Conservation (phyloP, 2,888 invertebrate genomes). For the Erebia epiphron region DNA sequence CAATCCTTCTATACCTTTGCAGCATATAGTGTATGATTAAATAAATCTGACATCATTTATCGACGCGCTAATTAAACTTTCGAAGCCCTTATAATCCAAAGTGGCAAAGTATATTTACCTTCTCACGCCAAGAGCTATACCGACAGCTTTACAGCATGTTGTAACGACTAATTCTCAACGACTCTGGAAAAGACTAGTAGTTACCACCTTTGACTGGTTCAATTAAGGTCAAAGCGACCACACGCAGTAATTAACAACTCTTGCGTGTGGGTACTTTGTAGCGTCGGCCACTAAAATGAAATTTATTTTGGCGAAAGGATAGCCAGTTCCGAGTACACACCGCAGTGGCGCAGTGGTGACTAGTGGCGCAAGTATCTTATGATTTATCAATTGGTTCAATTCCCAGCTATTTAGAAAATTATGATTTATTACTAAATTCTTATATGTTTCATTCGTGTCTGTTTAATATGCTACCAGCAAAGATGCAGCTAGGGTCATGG, state of each 20-base stretch:
- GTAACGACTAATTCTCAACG: slow-evolving; percentile 16
- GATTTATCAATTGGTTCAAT: no score
- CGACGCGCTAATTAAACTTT: slow-evolving; percentile 2
- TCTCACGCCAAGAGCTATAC: slow-evolving; percentile 32
- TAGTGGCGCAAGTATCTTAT: no score
- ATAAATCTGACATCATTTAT: background rate
- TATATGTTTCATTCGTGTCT: no score
- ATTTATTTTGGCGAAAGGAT: background rate
- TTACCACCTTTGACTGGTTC: slow-evolving; percentile 40
- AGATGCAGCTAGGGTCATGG: no score
- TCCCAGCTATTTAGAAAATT: no score
- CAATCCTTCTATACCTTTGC: no score
- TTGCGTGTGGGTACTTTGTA: slow-evolving; percentile 2
- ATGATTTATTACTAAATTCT: no score
- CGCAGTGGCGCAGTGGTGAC: no score
- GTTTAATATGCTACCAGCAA: no score
- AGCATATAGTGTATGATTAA: no score
- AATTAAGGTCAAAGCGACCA: slow-evolving; percentile 37
- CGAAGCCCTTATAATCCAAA: slow-evolving; percentile 40
- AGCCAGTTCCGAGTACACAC: background rate
- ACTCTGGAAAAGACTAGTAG: slow-evolving; percentile 40
- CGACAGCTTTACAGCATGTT: slow-evolving; percentile 39
- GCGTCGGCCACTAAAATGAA: background rate
- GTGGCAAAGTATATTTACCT: slow-evolving; percentile 35
- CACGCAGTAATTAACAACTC: slow-evolving; percentile 27